Evolutionary conservation across 2,888 invertebrate genomes (phyloP).

Genomic region (Papilio protenor): DNA sequence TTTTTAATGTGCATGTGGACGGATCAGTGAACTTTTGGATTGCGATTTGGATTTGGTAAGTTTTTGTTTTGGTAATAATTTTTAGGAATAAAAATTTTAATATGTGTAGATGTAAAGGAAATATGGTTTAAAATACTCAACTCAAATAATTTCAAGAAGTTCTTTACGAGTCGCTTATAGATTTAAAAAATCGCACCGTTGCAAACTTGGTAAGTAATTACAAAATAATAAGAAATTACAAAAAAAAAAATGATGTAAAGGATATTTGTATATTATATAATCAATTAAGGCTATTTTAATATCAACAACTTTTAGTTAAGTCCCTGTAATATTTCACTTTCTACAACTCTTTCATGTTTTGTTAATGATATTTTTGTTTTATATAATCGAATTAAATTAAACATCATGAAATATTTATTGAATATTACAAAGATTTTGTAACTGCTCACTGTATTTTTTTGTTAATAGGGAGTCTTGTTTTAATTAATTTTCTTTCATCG

Average conservation of each 20-base stretch:
- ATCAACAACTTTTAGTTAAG: constrained; percentile 36
- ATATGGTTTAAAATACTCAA: neutral
- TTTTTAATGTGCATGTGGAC: constrained; percentile 68
- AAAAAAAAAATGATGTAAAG: neutral
- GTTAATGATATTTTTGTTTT: constrained; percentile 20
- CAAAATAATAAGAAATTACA: constrained; percentile 5
- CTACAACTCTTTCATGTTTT: constrained; percentile 16
- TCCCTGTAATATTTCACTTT: constrained; percentile 9
- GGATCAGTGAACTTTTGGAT: constrained; percentile 78
- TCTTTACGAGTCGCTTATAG: neutral
- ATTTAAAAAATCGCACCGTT: neutral
- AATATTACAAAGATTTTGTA: neutral
- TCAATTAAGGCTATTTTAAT: constrained; percentile 41
- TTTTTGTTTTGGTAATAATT: constrained; percentile 44
- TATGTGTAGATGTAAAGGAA: neutral
- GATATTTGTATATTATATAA: constrained; percentile 26
- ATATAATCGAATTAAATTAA: neutral
- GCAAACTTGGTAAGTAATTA: neutral
- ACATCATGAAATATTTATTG: neutral
- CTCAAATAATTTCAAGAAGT: neutral
- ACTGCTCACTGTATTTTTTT: neutral
- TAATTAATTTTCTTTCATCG: neutral
- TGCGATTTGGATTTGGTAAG: constrained; percentile 80
- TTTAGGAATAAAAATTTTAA: neutral
- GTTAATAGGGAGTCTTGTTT: neutral